These are phyloP conservation scores for Drepana arcuata DNA, from an alignment of 1,140 invertebrate genomes.

Conservation along the genomic window DNA sequence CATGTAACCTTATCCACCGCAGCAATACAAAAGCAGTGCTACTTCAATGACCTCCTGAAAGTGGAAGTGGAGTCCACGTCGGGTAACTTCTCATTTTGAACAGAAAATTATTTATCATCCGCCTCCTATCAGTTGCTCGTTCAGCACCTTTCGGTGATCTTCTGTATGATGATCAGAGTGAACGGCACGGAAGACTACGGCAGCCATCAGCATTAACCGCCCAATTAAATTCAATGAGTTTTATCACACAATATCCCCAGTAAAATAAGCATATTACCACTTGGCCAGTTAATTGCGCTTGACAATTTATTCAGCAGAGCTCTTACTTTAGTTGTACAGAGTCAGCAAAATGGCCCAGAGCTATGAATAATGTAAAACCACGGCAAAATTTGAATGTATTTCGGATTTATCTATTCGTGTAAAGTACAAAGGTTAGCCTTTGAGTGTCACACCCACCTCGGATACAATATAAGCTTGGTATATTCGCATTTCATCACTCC, in stretches of 20 bases:
- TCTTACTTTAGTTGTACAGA: slow-evolving; percentile 8
- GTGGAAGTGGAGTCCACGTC: too few species aligned
- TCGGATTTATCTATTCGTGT: slow-evolving; percentile 15
- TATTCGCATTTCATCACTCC: too few species aligned
- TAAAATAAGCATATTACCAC: background rate
- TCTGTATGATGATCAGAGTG: background rate
- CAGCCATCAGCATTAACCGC: background rate
- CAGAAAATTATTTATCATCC: background rate
- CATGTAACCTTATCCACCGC: too few species aligned
- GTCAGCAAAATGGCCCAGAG: slow-evolving; percentile 5
- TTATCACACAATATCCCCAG: background rate
- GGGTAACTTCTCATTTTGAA: too few species aligned
- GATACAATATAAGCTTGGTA: too few species aligned
- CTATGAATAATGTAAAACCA: slow-evolving; percentile 18
- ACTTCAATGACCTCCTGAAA: too few species aligned
- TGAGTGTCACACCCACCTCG: slow-evolving; percentile 3
- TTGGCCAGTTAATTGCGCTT: slow-evolving; percentile 9
- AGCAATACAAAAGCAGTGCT: too few species aligned
- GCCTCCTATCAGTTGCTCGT: background rate
- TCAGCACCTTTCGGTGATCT: background rate
- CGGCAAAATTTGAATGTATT: slow-evolving; percentile 13
- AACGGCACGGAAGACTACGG: background rate
- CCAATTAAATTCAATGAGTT: background rate
- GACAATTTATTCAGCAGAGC: slow-evolving; percentile 13
- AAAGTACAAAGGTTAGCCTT: slow-evolving; percentile 12